Evolutionary conservation across 2,888 invertebrate genomes (phyloP), one percentile per base, ranked within the genome.

Genomic region (Scaptodrosophila latifasciaeformis): DNA sequence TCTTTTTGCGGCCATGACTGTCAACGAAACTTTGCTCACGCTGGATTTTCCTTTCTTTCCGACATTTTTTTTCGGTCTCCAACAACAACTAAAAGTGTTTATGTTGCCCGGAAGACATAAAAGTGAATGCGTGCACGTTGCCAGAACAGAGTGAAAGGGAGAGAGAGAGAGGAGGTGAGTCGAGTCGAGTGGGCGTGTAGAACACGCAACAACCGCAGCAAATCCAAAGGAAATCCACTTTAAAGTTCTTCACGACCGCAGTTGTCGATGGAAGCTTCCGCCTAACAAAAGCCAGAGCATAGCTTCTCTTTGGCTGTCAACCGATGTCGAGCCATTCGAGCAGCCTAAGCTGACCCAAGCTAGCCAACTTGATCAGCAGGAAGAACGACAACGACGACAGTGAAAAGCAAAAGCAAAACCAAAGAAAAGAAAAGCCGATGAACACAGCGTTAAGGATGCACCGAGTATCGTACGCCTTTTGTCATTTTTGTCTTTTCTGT

Each of bases 21-120:
- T 79, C 72, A 79, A 71, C 63, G 61, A 71, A 72, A 79, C 72
- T 79, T 72, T 75, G 53, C 70, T 31, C 12, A 10, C 40, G 40
- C 40, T 40, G 3, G n/a, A 6, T 17, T 48, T 46, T 60, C 51
- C 60, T 52, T 54, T 66, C 56, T 60, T 66, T 70, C 37, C 37
- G 57, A 59, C 67, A 66, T 69, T 62, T 34, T 34, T 34, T 34
- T 34, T 34, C 15, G 62, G 49, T 62, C 51, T 37, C 49, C 55
- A 42, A n/a, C 65, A 59, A 50, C 55, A 57, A 56, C 64, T 67
- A n/a, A 64, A 72, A 82, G 80, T 82, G 82, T 81, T 82, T 82
- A 82, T 80, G 80, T 76, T 80, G 63, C 62, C 78, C 82, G 81
- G 82, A 81, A 81, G 81, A 79, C 76, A 77, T 80, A 81, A 81